Evolutionary conservation across 2,797 vertebrate genomes (phyloP).

Genomic region (Eptatretus atami): DNA sequence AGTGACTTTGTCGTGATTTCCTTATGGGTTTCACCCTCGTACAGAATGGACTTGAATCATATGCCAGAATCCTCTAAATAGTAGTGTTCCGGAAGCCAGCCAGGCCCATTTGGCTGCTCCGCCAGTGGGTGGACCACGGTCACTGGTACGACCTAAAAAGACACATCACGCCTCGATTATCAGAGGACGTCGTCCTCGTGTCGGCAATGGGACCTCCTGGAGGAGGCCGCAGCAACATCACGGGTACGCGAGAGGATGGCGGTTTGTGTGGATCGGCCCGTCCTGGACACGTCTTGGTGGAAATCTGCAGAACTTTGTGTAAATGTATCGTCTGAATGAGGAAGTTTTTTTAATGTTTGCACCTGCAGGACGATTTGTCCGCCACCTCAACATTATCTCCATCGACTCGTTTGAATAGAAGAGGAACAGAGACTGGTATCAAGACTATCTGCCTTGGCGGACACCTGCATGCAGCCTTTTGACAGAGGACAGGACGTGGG

Average conservation of each 20-base stretch:
- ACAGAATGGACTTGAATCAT: too few relatives aligned
- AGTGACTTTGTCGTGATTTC: too few relatives aligned
- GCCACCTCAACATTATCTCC: slow-evolving; percentile 48
- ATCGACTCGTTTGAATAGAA: slow-evolving; percentile 49
- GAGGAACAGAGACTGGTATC: too few relatives aligned
- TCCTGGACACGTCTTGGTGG: too few relatives aligned
- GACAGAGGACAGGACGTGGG: too few relatives aligned
- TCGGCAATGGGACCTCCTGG: slow-evolving; percentile 76
- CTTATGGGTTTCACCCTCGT: too few relatives aligned
- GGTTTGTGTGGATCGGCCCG: too few relatives aligned
- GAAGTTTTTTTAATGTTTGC: background rate
- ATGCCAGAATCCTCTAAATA: too few relatives aligned
- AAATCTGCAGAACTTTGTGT: too few relatives aligned
- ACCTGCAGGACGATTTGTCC: slow-evolving; percentile 41
- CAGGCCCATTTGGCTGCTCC: slow-evolving; percentile 53
- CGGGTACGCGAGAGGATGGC: slow-evolving; percentile 20
- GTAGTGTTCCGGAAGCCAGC: slow-evolving; percentile 66
- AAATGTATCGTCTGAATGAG: too few relatives aligned
- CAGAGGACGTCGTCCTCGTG: slow-evolving; percentile 31
- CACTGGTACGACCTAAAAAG: slow-evolving; percentile 77
- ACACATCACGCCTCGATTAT: slow-evolving; percentile 32
- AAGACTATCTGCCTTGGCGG: too few relatives aligned
- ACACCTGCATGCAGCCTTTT: too few relatives aligned
- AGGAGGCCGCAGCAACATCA: slow-evolving; percentile 55
- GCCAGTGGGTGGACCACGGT: slow-evolving; percentile 53